Evolutionary conservation across 2,888 invertebrate genomes (phyloP).

Genomic region (Ophion obscuratus): DNA sequence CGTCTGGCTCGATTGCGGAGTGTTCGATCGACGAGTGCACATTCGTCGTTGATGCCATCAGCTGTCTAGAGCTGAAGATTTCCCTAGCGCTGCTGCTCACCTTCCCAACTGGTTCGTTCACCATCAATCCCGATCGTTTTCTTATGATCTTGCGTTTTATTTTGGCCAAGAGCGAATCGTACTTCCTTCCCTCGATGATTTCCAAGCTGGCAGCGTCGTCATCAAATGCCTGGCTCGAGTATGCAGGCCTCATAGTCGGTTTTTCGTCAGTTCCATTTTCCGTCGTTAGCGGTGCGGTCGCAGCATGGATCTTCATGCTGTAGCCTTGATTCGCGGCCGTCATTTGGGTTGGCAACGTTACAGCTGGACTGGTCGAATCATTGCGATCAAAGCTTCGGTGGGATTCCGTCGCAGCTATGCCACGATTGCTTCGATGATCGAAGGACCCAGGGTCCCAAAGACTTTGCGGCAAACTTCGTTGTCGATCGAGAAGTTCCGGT

Average conservation of each 20-base stretch:
- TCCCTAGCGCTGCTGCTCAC: constrained; percentile 57
- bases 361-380: constrained; percentile 46
- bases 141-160: constrained; percentile 49
- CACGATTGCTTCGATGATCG: constrained; percentile 26
- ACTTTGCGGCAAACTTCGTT: constrained; percentile 39
- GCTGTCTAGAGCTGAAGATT: constrained; percentile 64
- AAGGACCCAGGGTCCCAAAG: neutral
- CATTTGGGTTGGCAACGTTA: constrained; percentile 58
- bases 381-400: constrained; percentile 15
- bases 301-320: constrained; percentile 60
- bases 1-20: constrained; percentile 27
- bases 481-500: constrained; percentile 33
- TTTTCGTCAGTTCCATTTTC: neutral
- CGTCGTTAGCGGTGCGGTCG: constrained; percentile 47
- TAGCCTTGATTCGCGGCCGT: constrained; percentile 51
- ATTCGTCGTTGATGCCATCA: constrained; percentile 65
- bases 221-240: neutral
- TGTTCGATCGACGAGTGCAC: constrained; percentile 58
- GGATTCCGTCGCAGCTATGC: neutral
- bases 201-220: neutral
- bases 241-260: constrained; percentile 1
- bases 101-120: constrained; percentile 16
- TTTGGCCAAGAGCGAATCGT: constrained; percentile 42
- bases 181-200: constrained; percentile 25
- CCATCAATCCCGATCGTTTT: constrained; percentile 25